These are phyloP conservation scores for Clamator glandarius DNA, from an alignment of 2,797 vertebrate genomes.

Conservation along the genomic window DNA sequence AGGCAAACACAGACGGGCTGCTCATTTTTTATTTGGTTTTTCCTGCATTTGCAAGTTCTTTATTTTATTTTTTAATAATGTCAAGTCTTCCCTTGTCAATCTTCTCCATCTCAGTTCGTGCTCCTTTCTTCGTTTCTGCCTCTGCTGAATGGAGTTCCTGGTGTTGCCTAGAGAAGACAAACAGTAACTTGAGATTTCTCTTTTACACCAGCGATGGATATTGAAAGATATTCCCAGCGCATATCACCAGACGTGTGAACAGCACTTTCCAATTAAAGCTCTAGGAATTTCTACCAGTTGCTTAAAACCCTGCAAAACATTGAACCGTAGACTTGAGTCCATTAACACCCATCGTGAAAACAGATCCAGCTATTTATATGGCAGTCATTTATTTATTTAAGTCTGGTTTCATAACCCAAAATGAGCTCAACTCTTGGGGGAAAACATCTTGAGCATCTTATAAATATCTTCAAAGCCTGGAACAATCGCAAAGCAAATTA, in stretches of 20 bases:
- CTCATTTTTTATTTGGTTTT: not conserved
- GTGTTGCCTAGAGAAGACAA: not conserved
- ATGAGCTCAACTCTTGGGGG: not conserved
- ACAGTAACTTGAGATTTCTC: not conserved
- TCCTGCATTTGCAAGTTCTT: not conserved
- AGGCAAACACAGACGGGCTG: not conserved
- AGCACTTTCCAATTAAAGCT: constrained; percentile 43
- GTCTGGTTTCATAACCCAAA: constrained; percentile 26
- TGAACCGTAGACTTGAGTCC: not conserved
- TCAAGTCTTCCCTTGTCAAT: not conserved
- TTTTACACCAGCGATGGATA: not conserved
- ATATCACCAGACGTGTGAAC: constrained; percentile 8
- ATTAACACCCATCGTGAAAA: not conserved
- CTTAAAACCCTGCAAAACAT: constrained; percentile 19
- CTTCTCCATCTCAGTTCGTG: not conserved
- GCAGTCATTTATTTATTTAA: not conserved
- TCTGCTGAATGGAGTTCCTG: constrained; percentile 12
- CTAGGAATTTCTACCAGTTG: constrained; percentile 23
- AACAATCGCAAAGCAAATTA: constrained; percentile 12
- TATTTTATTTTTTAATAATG: not conserved
- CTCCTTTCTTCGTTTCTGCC: not conserved
- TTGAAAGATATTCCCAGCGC: constrained; percentile 21
- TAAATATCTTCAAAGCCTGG: constrained; percentile 15
- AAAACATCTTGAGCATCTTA: not conserved
- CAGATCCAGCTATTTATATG: constrained; percentile 26